Conservation (phyloP, 2,797 vertebrate species). For the Pyrrhura leucotis region DNA sequence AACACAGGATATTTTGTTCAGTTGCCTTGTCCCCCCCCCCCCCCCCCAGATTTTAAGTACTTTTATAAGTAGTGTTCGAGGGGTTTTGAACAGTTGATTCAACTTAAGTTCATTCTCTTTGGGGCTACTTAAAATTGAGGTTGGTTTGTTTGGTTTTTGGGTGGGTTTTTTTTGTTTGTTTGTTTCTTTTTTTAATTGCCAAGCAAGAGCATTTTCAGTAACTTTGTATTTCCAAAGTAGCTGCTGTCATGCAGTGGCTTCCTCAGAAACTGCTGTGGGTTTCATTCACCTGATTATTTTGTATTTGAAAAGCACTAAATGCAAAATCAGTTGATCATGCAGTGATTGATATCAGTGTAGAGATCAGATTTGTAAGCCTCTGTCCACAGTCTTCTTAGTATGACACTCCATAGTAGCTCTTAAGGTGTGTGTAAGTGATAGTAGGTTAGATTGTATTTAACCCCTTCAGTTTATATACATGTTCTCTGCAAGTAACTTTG, state of each 20-base stretch:
- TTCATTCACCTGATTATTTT: not conserved
- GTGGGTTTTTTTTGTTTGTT: not conserved
- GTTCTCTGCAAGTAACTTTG: not conserved
- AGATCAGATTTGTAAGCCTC: not conserved
- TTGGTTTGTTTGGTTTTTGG: not conserved
- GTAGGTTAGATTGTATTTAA: not conserved
- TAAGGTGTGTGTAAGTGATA: not conserved
- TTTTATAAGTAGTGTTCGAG: not conserved
- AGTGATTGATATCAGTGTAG: not conserved
- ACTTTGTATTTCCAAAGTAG: not conserved
- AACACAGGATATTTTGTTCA: too few species aligned
- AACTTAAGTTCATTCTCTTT: not conserved
- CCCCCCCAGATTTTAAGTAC: not conserved
- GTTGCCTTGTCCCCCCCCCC: too few species aligned
- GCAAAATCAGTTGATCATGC: not conserved
- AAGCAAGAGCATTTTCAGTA: not conserved
- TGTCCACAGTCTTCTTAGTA: not conserved
- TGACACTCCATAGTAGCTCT: not conserved
- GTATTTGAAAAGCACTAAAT: not conserved
- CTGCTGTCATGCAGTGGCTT: not conserved
- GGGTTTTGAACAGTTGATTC: not conserved
- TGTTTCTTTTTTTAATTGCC: not conserved
- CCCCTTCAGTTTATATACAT: not conserved
- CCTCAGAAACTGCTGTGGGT: not conserved
- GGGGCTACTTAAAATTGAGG: not conserved